Evolutionary conservation across 1,140 invertebrate genomes (phyloP).

Genomic region (Zaprionus africanus): DNA sequence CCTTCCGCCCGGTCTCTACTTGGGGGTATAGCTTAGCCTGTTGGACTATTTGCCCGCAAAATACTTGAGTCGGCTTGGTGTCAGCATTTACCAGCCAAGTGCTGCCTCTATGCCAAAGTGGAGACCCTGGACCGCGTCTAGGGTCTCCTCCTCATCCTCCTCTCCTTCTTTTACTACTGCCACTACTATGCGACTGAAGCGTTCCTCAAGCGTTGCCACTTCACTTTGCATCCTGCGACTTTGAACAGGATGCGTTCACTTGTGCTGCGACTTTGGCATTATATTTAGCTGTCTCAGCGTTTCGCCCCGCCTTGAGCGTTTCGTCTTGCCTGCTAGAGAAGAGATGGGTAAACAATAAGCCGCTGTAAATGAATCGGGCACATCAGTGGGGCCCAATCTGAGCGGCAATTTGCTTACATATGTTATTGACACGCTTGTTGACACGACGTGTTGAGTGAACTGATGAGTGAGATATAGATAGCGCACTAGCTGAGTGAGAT

Average conservation of each 20-base stretch:
- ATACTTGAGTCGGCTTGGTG: constrained; percentile 77
- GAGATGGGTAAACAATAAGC: constrained; percentile 37
- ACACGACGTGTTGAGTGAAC: neutral
- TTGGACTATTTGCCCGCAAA: constrained; percentile 77
- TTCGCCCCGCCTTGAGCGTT: constrained; percentile 1
- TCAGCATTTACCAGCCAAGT: constrained; percentile 78
- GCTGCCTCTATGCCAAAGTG: constrained; percentile 23
- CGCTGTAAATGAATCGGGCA: constrained; percentile 26
- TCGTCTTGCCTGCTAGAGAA: constrained; percentile 11
- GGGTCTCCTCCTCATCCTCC: constrained; percentile 1
- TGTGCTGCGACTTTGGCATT: constrained; percentile 6
- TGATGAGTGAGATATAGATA: neutral
- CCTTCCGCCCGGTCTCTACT: neutral
- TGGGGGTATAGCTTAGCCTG: neutral
- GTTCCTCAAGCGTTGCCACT: constrained; percentile 50
- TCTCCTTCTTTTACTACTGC: constrained; percentile 28
- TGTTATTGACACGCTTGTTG: constrained; percentile 12
- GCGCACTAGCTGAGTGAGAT: neutral
- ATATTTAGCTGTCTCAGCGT: constrained; percentile 45
- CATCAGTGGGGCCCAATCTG: constrained; percentile 28
- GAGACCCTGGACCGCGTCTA: constrained; percentile 21
- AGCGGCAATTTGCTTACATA: constrained; percentile 16
- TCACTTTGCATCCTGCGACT: constrained; percentile 61
- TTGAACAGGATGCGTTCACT: constrained; percentile 56
- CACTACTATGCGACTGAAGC: constrained; percentile 51